Conservation (phyloP, 1,140 invertebrate genomes). For the Neodiprion lecontei region DNA sequence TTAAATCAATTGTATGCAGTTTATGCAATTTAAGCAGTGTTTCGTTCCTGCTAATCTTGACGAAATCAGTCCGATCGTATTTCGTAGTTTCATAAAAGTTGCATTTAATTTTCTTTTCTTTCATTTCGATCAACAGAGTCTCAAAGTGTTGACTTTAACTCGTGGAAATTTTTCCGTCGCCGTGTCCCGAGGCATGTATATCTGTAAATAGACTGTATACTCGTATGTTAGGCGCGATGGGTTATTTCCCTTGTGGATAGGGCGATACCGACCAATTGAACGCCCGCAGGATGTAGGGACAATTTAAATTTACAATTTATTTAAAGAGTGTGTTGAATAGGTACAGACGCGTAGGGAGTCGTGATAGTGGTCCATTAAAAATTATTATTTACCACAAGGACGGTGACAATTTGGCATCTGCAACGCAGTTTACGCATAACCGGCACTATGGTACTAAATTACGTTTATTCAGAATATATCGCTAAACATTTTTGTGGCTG, state of each 20-base stretch:
- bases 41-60: too few relatives aligned
- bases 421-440: neutral
- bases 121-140: too few relatives aligned
- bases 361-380: conserved; percentile 2
- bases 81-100: too few relatives aligned
- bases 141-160: too few relatives aligned
- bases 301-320: conserved; percentile 60
- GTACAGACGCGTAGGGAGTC: conserved; percentile 1
- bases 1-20: neutral
- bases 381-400: conserved; percentile 5
- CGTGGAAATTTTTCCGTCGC: conserved; percentile 5
- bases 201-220: neutral
- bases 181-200: neutral
- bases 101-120: too few relatives aligned
- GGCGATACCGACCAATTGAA: conserved; percentile 36
- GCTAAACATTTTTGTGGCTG: neutral
- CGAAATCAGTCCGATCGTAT: too few relatives aligned
- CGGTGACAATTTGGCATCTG: neutral
- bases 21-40: conserved; percentile 1
- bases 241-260: conserved; percentile 50
- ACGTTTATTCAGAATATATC: neutral
- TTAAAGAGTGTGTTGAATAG: conserved; percentile 40
- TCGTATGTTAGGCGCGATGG: conserved; percentile 44
- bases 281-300: conserved; percentile 51
- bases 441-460: neutral